Evolutionary conservation across 2,888 invertebrate genomes (phyloP), one percentile per base, ranked within the genome.

Genomic region (Phanerotoma sp.): DNA sequence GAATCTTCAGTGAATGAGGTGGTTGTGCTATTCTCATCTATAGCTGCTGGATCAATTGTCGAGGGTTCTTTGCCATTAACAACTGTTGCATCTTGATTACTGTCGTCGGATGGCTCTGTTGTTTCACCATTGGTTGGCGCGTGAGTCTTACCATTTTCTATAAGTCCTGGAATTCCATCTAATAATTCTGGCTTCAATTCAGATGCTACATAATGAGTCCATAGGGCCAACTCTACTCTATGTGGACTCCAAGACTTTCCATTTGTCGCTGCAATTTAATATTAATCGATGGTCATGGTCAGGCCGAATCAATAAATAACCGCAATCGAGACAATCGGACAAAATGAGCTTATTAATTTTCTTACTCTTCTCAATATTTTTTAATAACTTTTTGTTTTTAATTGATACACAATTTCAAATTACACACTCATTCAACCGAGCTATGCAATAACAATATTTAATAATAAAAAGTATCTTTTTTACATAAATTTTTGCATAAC

Each of bases 191-290:
- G 93, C 77, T 89, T 89, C 66, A 91, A 77, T 69, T 94, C 93
- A 58, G 88, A 87, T 62, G 93, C 86, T 54, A 94, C 87, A 76
- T 89, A 89, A 79, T 95, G 94, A 54, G 96, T 91, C 96, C 96
- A 96, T 69, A 96, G 78, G 40, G 95, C 91, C 71, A 96, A 79
- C 78, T 96, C 96, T 53, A 96, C 93, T 80, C 85, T 84, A 71
- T 84, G 84, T 18, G 83, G 79, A 58, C 79, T 83, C 83, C 84
- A 85, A 35, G 68, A 66, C 38, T 70, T 74, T 37, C 74, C 77
- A 53, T 77, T 78, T 51, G 74, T 71, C 63, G 75, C 80, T 80
- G 71, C 18, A 73, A 49, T 40, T 37, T 16, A 10, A 28, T 15
- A 49, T 49, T 40, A 13, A 49, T 30, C 30, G 18, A 65, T 47